Conservation (phyloP, 2,113 vertebrate genomes). For the Plotosus lineatus region DNA sequence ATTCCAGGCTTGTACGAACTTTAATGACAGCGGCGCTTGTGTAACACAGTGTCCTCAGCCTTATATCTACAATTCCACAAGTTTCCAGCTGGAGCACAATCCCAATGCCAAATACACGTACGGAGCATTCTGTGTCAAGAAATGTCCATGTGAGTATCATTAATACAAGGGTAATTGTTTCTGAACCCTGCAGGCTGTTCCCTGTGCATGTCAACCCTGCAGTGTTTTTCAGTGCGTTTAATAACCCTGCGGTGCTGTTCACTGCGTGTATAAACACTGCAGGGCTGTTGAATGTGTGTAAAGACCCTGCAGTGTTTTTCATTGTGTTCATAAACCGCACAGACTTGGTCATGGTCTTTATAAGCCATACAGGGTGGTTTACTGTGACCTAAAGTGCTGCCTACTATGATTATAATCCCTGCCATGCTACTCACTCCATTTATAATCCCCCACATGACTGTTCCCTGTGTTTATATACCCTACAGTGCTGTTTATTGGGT, state of each 20-base stretch:
- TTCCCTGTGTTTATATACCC: not conserved
- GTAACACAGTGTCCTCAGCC: slow-evolving; percentile 97
- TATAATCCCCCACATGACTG: too few species aligned
- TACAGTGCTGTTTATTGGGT: fast-evolving
- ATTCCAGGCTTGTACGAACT: slow-evolving; percentile 93
- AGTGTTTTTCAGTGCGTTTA: too few species aligned
- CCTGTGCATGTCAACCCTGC: not conserved
- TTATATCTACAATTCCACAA: slow-evolving; percentile 95
- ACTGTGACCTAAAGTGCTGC: too few species aligned
- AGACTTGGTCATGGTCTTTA: too few species aligned
- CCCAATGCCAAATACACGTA: slow-evolving; percentile 96
- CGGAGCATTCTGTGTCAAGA: slow-evolving; percentile 96
- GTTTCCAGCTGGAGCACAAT: slow-evolving; percentile 93
- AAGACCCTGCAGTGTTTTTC: not conserved
- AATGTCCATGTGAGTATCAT: slow-evolving; percentile 88
- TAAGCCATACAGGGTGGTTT: too few species aligned
- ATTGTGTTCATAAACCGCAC: not conserved
- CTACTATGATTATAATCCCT: too few species aligned
- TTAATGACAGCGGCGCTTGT: slow-evolving; percentile 96
- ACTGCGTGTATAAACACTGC: not conserved
- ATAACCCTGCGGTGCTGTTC: not conserved
- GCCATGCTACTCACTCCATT: not conserved
- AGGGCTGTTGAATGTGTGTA: too few species aligned
- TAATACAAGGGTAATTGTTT: too few species aligned
- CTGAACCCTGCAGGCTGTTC: not conserved